These are phyloP conservation scores for Troglohyphantes excavatus DNA, from an alignment of 2,888 invertebrate genomes.

Conservation along the genomic window DNA sequence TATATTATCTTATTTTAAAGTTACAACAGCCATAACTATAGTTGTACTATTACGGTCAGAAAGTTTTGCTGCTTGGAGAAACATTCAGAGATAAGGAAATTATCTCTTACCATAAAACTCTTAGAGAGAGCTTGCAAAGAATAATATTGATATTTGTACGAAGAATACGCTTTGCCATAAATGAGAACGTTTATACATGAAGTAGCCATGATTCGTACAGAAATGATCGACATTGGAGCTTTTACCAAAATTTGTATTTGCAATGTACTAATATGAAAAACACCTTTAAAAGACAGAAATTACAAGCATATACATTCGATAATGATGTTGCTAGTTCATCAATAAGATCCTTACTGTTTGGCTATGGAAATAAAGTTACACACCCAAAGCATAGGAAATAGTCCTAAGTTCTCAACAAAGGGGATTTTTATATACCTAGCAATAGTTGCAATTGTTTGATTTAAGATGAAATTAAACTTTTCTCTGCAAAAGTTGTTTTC, in stretches of 20 bases:
- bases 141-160: background rate
- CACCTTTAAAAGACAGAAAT: constrained; percentile 9
- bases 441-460: too few relatives aligned
- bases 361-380: background rate
- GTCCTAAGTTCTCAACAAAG: too few relatives aligned
- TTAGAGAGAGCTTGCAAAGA: background rate
- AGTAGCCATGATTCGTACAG: background rate
- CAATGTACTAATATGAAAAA: background rate
- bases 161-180: background rate
- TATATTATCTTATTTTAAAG: constrained; percentile 35
- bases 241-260: background rate
- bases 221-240: background rate
- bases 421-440: too few relatives aligned
- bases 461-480: too few relatives aligned
- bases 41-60: constrained; percentile 11
- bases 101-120: constrained; percentile 1
- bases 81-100: constrained; percentile 11
- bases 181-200: constrained; percentile 11
- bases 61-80: constrained; percentile 11
- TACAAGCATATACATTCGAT: background rate
- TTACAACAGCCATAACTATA: constrained; percentile 52
- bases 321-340: background rate
- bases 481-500: too few relatives aligned
- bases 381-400: background rate
- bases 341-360: background rate